Evolutionary conservation across 2,888 invertebrate species (phyloP).

Genomic region (Gisinianus flammeolus): DNA sequence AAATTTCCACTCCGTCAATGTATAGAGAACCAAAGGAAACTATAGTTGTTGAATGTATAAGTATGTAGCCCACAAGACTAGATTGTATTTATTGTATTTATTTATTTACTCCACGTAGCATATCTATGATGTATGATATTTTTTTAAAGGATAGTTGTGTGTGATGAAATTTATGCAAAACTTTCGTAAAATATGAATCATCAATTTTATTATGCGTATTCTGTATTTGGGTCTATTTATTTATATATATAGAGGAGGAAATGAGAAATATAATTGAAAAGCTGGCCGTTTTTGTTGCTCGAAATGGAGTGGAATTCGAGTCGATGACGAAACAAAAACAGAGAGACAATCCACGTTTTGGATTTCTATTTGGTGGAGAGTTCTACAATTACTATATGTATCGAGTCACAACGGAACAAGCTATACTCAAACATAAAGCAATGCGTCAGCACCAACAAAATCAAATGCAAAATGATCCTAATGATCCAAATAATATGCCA

Average conservation of each 20-base stretch:
- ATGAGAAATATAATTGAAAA: slow-evolving; percentile 97
- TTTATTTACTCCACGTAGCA: no score
- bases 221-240: no score
- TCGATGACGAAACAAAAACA: slow-evolving; percentile 99
- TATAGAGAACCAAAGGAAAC: no score
- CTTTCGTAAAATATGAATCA: no score
- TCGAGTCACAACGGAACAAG: slow-evolving; percentile 93
- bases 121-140: no score
- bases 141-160: no score
- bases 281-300: slow-evolving; percentile 96
- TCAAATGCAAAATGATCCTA: slow-evolving; percentile 27
- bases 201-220: no score
- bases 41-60: no score
- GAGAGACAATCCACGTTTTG: slow-evolving; percentile 96
- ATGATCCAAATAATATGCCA: slow-evolving; percentile 20
- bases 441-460: slow-evolving; percentile 57
- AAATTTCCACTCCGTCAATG: not conserved
- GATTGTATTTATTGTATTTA: no score
- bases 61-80: no score
- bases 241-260: slow-evolving; percentile 89
- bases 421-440: slow-evolving; percentile 66
- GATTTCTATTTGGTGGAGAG: slow-evolving; percentile 95
- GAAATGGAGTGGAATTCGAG: slow-evolving; percentile 97
- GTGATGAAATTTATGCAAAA: no score
- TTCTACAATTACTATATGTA: slow-evolving; percentile 96